phyloP scores from a whole-genome alignment of 1,140 invertebrate genomes.

The Drosophila melanica region DNA sequence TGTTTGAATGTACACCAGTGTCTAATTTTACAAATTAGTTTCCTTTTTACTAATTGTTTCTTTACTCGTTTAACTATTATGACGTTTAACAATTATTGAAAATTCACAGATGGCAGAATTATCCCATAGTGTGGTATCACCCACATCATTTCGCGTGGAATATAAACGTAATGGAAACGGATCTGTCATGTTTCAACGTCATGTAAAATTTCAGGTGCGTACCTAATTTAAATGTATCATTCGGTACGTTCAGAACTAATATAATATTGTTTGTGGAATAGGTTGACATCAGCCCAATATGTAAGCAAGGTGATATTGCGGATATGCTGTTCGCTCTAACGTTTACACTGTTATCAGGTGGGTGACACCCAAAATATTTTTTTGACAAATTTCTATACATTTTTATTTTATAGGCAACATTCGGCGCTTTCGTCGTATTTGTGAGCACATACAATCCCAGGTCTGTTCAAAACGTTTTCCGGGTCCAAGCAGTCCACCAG shows the following conservation, averaged over 20 bases:
- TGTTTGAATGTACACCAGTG: too few species aligned
- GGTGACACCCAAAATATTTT: constrained; percentile 48
- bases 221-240: too few species aligned
- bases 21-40: too few species aligned
- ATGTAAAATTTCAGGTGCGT: constrained; percentile 95
- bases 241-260: constrained; percentile 5
- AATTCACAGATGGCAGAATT: constrained; percentile 96
- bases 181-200: constrained; percentile 97
- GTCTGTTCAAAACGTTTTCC: constrained; percentile 87
- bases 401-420: constrained; percentile 89
- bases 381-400: not conserved
- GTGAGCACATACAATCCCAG: constrained; percentile 97
- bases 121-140: constrained; percentile 98
- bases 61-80: not conserved
- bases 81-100: not conserved
- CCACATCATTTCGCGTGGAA: constrained; percentile 98
- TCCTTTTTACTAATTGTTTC: not conserved
- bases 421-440: constrained; percentile 96
- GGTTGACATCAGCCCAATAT: constrained; percentile 89
- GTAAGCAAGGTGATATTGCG: constrained; percentile 89
- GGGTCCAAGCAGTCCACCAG: constrained; percentile 87
- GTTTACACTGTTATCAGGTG: constrained; percentile 97
- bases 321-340: constrained; percentile 97
- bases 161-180: constrained; percentile 97
- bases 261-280: constrained; percentile 44